A percentile compares a stretch with the other conserved stretches of the same genome.
Evolutionary conservation across 2,797 vertebrate species (phyloP).

Genomic region (Scolopax rusticola): DNA sequence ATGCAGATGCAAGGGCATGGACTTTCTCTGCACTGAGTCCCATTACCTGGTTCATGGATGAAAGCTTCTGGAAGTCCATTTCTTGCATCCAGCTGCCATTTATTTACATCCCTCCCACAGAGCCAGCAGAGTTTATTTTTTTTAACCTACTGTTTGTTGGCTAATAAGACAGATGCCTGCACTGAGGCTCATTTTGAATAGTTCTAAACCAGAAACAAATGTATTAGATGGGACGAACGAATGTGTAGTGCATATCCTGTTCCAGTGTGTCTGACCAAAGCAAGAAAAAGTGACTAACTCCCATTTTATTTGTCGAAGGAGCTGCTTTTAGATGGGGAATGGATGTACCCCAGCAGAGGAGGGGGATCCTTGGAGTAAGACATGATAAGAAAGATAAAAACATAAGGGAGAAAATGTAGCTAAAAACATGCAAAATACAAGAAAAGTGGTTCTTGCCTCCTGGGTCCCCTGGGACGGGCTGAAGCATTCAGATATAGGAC

Average conservation of each 20-base stretch:
- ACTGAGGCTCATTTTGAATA: neutral
- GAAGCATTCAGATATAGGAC: neutral
- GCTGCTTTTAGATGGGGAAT: neutral
- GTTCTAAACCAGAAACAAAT: constrained; percentile 1
- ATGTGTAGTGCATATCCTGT: neutral
- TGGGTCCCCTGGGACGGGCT: neutral
- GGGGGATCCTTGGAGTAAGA: neutral
- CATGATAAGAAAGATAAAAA: neutral
- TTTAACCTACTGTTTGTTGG: neutral
- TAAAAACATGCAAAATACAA: neutral
- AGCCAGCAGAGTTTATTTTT: neutral
- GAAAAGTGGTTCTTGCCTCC: neutral
- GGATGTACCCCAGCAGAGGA: neutral
- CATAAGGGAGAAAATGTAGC: neutral
- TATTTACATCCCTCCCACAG: neutral
- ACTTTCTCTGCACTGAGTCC: neutral
- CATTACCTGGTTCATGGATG: neutral
- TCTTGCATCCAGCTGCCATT: neutral
- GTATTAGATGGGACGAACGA: neutral
- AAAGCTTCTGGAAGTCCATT: neutral
- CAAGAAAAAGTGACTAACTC: neutral
- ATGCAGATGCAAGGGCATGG: neutral
- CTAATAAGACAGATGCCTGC: too few species aligned
- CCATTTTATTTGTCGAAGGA: neutral
- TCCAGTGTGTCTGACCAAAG: neutral